Conservation (phyloP, 2,888 invertebrate species). For the Chirona hameri region DNA sequence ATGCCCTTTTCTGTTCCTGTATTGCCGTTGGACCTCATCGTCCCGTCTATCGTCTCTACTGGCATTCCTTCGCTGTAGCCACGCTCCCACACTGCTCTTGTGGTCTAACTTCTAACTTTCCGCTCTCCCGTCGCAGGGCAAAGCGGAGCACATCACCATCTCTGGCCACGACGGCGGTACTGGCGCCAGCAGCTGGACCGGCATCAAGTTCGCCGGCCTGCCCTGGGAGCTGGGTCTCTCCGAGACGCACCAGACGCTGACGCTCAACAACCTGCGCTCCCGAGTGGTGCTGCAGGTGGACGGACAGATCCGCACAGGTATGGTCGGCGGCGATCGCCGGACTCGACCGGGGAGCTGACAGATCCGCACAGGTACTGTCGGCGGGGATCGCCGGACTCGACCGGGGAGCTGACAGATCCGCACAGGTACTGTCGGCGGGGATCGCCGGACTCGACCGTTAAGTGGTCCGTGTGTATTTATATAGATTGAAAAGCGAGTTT, state of each 20-base stretch:
- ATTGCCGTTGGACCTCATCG: no score
- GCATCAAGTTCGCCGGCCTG: slow-evolving; percentile 94
- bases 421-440: no score
- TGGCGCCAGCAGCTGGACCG: slow-evolving; percentile 98
- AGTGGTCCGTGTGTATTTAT: no score
- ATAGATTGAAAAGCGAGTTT: no score
- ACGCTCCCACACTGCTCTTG: no score
- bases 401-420: slow-evolving; percentile 57
- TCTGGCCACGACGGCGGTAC: slow-evolving; percentile 99
- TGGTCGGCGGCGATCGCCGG: background rate
- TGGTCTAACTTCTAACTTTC: background rate
- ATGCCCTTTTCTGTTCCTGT: no score
- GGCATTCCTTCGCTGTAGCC: no score
- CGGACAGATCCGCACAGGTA: slow-evolving; percentile 58
- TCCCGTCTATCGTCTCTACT: no score
- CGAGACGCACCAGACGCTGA: slow-evolving; percentile 96
- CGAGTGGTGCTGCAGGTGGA: slow-evolving; percentile 94
- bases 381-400: slow-evolving; percentile 61
- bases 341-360: background rate
- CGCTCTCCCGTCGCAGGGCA: slow-evolving; percentile 60
- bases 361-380: no score
- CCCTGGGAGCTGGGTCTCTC: slow-evolving; percentile 99
- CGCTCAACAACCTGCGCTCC: slow-evolving; percentile 85
- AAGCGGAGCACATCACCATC: slow-evolving; percentile 97
- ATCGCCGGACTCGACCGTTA: no score